Conservation (phyloP, 1,140 invertebrate genomes). For the Radopholus similis region DNA sequence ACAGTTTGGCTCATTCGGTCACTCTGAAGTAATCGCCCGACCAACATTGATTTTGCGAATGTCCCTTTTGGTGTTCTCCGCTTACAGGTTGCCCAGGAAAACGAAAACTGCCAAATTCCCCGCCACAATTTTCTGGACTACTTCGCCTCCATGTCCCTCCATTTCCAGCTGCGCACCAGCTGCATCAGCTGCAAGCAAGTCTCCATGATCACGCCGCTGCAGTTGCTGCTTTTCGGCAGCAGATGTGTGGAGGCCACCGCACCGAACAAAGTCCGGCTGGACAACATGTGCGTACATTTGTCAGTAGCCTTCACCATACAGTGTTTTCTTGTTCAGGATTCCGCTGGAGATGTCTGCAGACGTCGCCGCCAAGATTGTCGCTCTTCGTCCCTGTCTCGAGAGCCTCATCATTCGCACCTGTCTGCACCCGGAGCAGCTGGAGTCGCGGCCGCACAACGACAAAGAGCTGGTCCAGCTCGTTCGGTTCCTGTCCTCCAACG, state of each 20-base stretch:
- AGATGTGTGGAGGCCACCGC: constrained; percentile 73
- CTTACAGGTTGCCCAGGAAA: constrained; percentile 9
- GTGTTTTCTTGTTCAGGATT: constrained; percentile 66
- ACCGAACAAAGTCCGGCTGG: constrained; percentile 69
- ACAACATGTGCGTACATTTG: constrained; percentile 70
- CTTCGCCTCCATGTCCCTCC: constrained; percentile 16
- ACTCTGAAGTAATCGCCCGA: neutral
- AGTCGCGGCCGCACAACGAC: constrained; percentile 3
- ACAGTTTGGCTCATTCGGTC: neutral
- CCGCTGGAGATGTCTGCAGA: constrained; percentile 78
- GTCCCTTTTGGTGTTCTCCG: neutral
- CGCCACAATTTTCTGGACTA: constrained; percentile 19
- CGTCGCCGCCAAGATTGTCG: constrained; percentile 75
- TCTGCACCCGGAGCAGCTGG: constrained; percentile 70
- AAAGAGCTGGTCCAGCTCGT: constrained; percentile 18
- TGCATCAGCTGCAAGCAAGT: constrained; percentile 96
- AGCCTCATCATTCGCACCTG: constrained; percentile 74
- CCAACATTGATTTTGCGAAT: neutral
- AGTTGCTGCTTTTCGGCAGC: constrained; percentile 83
- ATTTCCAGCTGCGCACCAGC: constrained; percentile 75
- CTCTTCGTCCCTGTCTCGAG: constrained; percentile 81
- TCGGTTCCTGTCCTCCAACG: constrained; percentile 21
- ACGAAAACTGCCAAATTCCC: constrained; percentile 18
- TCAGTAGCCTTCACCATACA: neutral
- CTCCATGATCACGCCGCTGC: constrained; percentile 89